Conservation (phyloP, 2,888 invertebrate genomes). For the Xiphydria camelus region DNA sequence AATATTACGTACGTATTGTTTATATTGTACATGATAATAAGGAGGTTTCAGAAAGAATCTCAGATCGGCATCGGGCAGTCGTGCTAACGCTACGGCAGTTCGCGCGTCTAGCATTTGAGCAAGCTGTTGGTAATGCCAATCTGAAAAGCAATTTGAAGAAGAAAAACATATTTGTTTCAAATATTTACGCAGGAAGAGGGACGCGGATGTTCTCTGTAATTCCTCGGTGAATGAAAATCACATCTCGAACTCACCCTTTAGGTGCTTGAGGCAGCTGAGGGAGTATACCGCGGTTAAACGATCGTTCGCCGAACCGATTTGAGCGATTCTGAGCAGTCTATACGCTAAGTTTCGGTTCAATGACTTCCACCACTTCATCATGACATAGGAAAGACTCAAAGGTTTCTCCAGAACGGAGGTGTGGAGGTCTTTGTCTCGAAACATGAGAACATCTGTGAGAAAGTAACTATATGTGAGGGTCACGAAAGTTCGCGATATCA, state of each 20-base stretch:
- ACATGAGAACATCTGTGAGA: constrained; percentile 23
- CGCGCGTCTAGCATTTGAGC: constrained; percentile 78
- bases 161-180: constrained; percentile 3
- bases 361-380: constrained; percentile 65
- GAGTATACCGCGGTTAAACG: constrained; percentile 68
- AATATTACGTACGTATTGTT: constrained; percentile 56
- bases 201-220: constrained; percentile 5
- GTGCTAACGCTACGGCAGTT: constrained; percentile 78
- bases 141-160: constrained; percentile 46
- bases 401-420: constrained; percentile 29
- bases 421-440: constrained; percentile 32
- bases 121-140: constrained; percentile 69
- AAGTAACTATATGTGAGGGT: too few relatives aligned
- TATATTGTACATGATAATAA: constrained; percentile 52
- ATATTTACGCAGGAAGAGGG: neutral
- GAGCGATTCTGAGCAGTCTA: constrained; percentile 68
- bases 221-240: constrained; percentile 5
- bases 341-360: constrained; percentile 69
- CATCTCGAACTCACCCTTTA: constrained; percentile 58
- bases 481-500: too few relatives aligned
- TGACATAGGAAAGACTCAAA: constrained; percentile 29
- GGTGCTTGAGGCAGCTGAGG: constrained; percentile 68
- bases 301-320: constrained; percentile 66
- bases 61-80: constrained; percentile 70
- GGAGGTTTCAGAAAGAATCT: constrained; percentile 78